These are phyloP conservation scores for Tokudaia tokunoshimensis DNA, from an alignment of 2,797 vertebrate genomes.

Conservation along the genomic window DNA sequence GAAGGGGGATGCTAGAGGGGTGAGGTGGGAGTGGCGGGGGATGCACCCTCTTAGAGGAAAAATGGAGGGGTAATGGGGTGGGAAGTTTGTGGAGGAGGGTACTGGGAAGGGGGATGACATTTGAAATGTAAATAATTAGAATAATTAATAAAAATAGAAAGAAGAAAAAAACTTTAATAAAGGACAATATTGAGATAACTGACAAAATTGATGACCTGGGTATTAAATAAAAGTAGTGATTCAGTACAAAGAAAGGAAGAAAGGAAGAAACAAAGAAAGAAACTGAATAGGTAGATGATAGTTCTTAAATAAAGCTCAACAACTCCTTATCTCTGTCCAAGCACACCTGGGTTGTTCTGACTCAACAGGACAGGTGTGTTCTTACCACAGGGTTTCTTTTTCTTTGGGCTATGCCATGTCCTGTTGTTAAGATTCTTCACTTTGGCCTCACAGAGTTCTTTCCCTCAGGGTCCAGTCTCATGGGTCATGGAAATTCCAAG, in stretches of 20 bases:
- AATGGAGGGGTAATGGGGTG: neutral
- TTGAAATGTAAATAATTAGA: neutral
- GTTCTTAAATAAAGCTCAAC: neutral
- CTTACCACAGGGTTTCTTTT: neutral
- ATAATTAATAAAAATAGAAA: neutral
- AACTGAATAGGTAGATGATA: neutral
- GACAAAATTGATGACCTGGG: neutral
- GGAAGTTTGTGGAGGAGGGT: neutral
- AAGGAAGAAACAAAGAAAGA: neutral
- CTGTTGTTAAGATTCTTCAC: neutral
- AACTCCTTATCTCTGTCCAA: neutral
- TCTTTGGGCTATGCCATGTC: neutral
- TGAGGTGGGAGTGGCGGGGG: too few relatives aligned
- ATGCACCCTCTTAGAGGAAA: neutral
- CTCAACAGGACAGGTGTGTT: neutral
- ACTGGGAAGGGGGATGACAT: neutral
- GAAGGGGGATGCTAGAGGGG: neutral
- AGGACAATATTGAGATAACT: neutral
- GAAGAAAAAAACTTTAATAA: conserved; percentile 27
- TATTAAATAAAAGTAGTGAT: neutral
- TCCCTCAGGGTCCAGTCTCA: neutral
- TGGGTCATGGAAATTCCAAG: neutral
- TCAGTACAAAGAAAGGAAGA: neutral
- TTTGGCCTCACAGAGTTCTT: neutral
- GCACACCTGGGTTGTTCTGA: neutral